Evolutionary conservation across 2,888 invertebrate genomes (phyloP).

Genomic region (Apomyelois bistriatella): DNA sequence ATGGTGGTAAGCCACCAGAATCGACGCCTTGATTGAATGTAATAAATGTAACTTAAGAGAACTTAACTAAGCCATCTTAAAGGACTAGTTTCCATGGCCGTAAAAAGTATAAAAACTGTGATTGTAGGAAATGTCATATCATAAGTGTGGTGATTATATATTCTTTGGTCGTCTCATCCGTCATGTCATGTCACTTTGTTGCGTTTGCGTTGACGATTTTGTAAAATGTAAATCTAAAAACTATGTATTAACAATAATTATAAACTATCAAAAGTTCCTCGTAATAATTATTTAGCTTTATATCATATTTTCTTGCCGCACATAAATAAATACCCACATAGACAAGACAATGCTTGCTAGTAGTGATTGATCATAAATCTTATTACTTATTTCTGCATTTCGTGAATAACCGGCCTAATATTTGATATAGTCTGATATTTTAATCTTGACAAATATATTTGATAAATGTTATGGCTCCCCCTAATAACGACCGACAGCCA

Average conservation of each 20-base stretch:
- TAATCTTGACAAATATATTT: slow-evolving; percentile 12
- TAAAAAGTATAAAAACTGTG: no score
- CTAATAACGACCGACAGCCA: slow-evolving; percentile 73
- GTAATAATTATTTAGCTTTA: background rate
- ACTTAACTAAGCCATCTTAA: no score
- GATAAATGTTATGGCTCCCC: slow-evolving; percentile 72
- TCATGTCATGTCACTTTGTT: background rate
- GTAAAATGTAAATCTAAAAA: background rate
- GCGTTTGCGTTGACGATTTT: slow-evolving; percentile 1
- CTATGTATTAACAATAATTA: background rate
- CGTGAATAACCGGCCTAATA: slow-evolving; percentile 2
- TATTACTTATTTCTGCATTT: slow-evolving; percentile 1
- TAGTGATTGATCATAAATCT: background rate
- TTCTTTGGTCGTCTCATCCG: no score
- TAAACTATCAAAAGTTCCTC: background rate
- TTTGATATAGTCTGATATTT: background rate
- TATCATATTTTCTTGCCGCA: background rate
- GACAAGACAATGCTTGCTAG: no score
- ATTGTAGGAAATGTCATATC: no score
- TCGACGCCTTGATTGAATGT: no score
- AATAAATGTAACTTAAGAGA: no score
- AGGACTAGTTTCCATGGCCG: no score
- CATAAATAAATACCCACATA: no score
- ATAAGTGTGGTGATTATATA: no score
- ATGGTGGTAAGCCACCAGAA: no score